phyloP scores from a whole-genome alignment of 1,140 invertebrate genomes.

The Zelostemma sp. region DNA sequence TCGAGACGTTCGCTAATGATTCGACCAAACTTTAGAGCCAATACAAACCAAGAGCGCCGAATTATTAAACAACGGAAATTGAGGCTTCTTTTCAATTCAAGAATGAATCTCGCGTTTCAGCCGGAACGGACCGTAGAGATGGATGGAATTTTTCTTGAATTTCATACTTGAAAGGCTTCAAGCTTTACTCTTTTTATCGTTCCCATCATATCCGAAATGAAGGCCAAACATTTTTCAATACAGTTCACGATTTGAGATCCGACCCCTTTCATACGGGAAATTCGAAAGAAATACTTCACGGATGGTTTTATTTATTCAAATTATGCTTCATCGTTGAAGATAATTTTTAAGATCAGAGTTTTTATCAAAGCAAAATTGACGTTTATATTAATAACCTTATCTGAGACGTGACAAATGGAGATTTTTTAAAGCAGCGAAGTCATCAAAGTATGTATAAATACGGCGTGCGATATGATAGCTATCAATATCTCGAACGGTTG shows the following conservation, averaged over 20 bases:
- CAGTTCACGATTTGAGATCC: background rate
- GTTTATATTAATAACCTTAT: no score
- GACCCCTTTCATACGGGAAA: background rate
- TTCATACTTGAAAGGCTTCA: conserved; percentile 16
- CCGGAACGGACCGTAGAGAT: conserved; percentile 15
- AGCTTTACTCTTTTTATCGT: conserved; percentile 16
- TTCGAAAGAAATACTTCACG: background rate
- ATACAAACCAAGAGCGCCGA: background rate
- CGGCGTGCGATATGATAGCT: no score
- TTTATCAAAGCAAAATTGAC: no score
- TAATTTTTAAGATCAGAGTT: no score
- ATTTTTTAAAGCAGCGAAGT: no score
- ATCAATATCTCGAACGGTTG: no score
- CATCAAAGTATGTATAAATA: no score
- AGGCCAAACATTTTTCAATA: conserved; percentile 30
- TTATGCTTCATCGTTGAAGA: background rate
- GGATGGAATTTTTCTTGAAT: conserved; percentile 26
- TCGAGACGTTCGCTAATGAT: background rate
- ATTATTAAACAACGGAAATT: conserved; percentile 15
- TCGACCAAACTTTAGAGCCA: conserved; percentile 5
- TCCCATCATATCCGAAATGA: conserved; percentile 23
- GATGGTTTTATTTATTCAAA: background rate
- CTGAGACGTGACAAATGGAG: no score
- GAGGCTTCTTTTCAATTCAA: conserved; percentile 19
- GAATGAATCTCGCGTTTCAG: conserved; percentile 19